phyloP scores from a whole-genome alignment of 1,140 invertebrate species.

The Drosophila parabipectinata region DNA sequence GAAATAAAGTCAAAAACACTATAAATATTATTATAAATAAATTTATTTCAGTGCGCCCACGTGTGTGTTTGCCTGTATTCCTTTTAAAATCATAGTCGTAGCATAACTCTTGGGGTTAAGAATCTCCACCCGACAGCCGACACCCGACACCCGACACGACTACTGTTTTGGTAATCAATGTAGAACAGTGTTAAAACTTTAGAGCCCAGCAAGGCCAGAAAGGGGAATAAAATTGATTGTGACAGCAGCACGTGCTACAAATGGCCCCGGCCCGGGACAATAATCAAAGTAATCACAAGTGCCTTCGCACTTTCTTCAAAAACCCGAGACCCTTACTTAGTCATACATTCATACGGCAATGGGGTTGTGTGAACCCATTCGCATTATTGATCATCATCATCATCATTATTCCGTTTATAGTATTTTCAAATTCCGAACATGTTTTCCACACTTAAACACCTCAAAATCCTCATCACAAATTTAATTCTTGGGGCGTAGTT shows the following conservation, averaged over 20 bases:
- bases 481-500: slow-evolving; percentile 27
- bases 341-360: slow-evolving; percentile 2
- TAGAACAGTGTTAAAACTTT: slow-evolving; percentile 65
- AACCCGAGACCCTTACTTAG: not conserved
- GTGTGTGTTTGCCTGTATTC: slow-evolving; percentile 20
- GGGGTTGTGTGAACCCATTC: slow-evolving; percentile 38
- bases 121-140: slow-evolving; percentile 11
- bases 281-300: slow-evolving; percentile 49
- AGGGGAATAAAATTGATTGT: slow-evolving; percentile 63
- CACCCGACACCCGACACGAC: slow-evolving; percentile 1
- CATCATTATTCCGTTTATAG: slow-evolving; percentile 4
- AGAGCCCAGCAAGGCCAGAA: slow-evolving; percentile 27
- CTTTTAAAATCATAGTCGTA: slow-evolving; percentile 32
- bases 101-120: slow-evolving; percentile 37
- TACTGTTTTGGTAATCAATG: slow-evolving; percentile 55
- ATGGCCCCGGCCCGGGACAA: slow-evolving; percentile 29
- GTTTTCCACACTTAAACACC: slow-evolving; percentile 42
- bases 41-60: slow-evolving; percentile 18
- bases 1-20: no score
- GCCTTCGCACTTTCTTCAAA: slow-evolving; percentile 23
- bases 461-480: slow-evolving; percentile 39
- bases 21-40: no score
- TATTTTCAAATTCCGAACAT: slow-evolving; percentile 40
- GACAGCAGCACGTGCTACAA: slow-evolving; percentile 66
- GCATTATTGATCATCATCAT: slow-evolving; percentile 38